Base-by-base conservation (phyloP, 2,797 vertebrate genomes). In the Moxostoma hubbsi region DNA sequence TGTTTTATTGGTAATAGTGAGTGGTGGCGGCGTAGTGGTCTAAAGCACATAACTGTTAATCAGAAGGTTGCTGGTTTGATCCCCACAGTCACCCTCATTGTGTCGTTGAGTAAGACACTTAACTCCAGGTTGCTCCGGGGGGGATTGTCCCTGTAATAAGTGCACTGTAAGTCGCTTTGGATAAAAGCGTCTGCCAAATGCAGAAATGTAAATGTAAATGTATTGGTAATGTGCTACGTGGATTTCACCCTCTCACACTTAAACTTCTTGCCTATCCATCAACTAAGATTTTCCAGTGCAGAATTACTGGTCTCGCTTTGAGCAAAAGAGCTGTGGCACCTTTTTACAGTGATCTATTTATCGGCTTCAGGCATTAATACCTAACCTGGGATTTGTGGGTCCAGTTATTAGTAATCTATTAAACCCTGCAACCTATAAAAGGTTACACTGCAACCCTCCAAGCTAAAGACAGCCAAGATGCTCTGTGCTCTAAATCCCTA, bases 341-440 rank as follows among this genome's bases (percentile, higher is more conserved):
- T 79, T 87, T 88, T 89, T 88, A 85, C 84, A 72, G 83, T 88
- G 77, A 87, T 88, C 81, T 86, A 62, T 87, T 85, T 86, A 80
- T 43, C 47, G 84, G 86, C 83, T 57, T 76, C 24, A 69, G 54
- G 86, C 85, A 83, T 91, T 92, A 93, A 94, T 94, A 86, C 91
- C 81, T 94, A 95, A 95, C 93, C 90, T 88, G 78, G 81, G 91
- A 92, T 89, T 92, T 91, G 89, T 85, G 86, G 59, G 68, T 89
- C 90, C 87, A 73, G 89, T 94, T 93, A 96, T 96, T 92, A 94
- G 96, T 98, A 92, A 98, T 93, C 62, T 92, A 98, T 97, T 97
- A 94, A 93, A 93, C 87, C 89, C 84, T 72, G 83, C 81, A 75
- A 89, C 90, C 93, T 94, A 90, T 92, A 92, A 93, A 94, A 94